A percentile compares a stretch with the other conserved stretches of the same genome.
Conservation (phyloP, 1,140 invertebrate species). For the Saccostrea echinata region DNA sequence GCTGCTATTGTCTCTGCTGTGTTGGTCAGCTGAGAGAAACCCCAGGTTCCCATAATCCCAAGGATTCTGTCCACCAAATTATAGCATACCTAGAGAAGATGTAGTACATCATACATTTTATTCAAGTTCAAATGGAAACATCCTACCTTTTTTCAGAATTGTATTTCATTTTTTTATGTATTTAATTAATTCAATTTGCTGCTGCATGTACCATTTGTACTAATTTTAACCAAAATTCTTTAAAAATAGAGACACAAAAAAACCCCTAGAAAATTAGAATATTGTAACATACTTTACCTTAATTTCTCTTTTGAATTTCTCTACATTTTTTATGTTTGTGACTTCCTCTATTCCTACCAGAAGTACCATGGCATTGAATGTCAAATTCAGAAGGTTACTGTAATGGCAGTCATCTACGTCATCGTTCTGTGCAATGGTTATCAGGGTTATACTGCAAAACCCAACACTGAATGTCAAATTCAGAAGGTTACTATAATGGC, state of each 20-base stretch:
- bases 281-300: constrained; percentile 80
- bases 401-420: constrained; percentile 76
- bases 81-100: constrained; percentile 51
- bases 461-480: neutral
- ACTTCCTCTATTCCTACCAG: constrained; percentile 89
- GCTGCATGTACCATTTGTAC: neutral
- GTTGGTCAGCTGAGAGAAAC: constrained; percentile 78
- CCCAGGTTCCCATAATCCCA: constrained; percentile 80
- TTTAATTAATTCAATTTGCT: neutral
- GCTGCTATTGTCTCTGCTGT: constrained; percentile 82
- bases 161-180: neutral
- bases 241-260: neutral
- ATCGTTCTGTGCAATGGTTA: constrained; percentile 78
- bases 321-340: constrained; percentile 87
- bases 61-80: constrained; percentile 86
- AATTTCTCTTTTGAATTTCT: constrained; percentile 89
- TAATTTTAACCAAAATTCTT: neutral
- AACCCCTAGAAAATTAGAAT: neutral
- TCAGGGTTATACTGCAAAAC: constrained; percentile 78
- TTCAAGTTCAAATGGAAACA: neutral
- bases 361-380: constrained; percentile 88
- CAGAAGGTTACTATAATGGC: neutral
- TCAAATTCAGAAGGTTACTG: constrained; percentile 83
- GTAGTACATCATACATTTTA: neutral
- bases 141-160: neutral